Evolutionary conservation across 2,797 vertebrate genomes (phyloP).

Genomic region (Halcyon badia): DNA sequence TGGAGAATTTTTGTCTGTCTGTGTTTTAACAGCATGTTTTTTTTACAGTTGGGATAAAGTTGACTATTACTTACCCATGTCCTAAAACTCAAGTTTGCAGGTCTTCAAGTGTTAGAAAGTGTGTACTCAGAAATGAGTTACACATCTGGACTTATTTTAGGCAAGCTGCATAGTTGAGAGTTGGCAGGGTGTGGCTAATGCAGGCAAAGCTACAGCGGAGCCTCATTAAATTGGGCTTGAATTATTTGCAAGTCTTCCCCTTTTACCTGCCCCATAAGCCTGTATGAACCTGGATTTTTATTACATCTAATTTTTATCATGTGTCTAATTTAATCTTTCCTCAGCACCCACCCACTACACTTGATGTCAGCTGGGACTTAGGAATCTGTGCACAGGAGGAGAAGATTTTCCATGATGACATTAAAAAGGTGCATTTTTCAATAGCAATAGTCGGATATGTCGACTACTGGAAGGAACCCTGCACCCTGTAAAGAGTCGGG

Average conservation of each 20-base stretch:
- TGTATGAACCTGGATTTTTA: background rate
- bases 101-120: background rate
- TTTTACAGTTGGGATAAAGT: slow-evolving; percentile 18
- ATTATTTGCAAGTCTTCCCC: background rate
- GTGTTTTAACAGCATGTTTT: background rate
- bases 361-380: background rate
- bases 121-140: background rate
- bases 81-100: background rate
- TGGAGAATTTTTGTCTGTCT: background rate
- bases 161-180: background rate
- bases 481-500: background rate
- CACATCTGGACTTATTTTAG: slow-evolving; percentile 21
- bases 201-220: background rate
- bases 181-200: background rate
- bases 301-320: no score
- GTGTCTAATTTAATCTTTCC: background rate
- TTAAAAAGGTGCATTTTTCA: background rate
- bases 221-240: background rate
- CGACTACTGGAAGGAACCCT: rapidly evolving
- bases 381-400: background rate
- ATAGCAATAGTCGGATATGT: background rate
- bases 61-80: background rate
- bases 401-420: background rate
- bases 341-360: background rate
- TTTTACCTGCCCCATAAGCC: background rate